A percentile compares a stretch with the other conserved stretches of the same genome.
Evolutionary conservation across 2,888 invertebrate species (phyloP).

Genomic region (Willowsia nigromaculata): DNA sequence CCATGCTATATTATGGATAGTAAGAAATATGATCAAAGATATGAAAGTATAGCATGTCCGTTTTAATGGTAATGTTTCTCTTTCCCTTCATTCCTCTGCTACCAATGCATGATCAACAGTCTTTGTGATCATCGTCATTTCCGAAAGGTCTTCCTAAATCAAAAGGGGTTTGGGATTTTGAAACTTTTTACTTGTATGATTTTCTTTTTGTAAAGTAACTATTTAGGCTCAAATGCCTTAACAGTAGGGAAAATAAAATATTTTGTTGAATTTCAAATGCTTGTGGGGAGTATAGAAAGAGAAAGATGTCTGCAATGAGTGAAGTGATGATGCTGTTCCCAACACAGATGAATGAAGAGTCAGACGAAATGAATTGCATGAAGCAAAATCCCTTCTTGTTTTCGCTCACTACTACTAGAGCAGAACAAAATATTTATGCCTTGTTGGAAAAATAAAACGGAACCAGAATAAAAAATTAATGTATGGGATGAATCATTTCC

Average conservation of each 20-base stretch:
- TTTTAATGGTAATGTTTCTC: no score
- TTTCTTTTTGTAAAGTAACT: no score
- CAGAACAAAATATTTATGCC: neutral
- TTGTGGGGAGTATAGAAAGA: neutral
- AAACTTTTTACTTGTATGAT: no score
- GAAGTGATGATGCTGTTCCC: neutral
- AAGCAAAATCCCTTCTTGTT: neutral
- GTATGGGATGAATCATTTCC: slow-evolving; percentile 15
- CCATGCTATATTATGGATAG: neutral
- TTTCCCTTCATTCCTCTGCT: no score
- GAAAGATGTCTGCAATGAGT: neutral
- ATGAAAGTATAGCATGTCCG: no score
- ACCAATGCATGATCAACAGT: no score
- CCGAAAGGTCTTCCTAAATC: no score
- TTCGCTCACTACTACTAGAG: neutral
- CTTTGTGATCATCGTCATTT: no score
- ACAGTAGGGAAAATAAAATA: neutral
- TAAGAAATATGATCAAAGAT: no score
- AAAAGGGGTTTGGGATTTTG: no score
- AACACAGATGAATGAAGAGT: neutral
- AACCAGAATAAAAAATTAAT: neutral
- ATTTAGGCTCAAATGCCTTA: no score
- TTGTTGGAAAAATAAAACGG: neutral
- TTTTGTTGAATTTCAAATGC: neutral
- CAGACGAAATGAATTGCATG: neutral